phyloP scores from a whole-genome alignment of 2,888 invertebrate species.

The Eristalinus aeneus region DNA sequence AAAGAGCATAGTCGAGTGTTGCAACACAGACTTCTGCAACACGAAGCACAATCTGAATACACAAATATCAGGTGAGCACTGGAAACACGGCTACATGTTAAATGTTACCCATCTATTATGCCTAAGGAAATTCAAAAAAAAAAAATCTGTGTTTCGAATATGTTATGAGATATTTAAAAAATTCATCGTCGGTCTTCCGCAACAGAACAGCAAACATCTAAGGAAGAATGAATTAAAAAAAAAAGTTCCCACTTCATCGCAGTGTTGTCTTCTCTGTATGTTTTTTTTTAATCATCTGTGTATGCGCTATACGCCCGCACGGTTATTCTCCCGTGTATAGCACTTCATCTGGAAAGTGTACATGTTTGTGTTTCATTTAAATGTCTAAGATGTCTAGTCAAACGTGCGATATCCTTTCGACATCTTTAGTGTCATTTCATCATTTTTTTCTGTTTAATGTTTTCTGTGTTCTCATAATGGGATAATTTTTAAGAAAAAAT shows the following conservation, averaged over 20 bases:
- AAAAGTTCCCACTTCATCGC: constrained; percentile 23
- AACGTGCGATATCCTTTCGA: constrained; percentile 52
- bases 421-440: constrained; percentile 37
- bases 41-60: constrained; percentile 81
- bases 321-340: constrained; percentile 44
- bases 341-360: constrained; percentile 47
- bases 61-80: constrained; percentile 79
- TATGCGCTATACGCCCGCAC: constrained; percentile 31
- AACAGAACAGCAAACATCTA: constrained; percentile 26
- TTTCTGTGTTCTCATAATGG: constrained; percentile 44
- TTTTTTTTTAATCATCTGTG: constrained; percentile 50
- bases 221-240: constrained; percentile 31
- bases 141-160: constrained; percentile 16
- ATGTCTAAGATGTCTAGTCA: constrained; percentile 50
- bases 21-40: constrained; percentile 86
- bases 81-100: constrained; percentile 45
- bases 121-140: not conserved
- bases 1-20: constrained; percentile 82
- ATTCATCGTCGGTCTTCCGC: constrained; percentile 46
- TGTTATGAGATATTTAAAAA: constrained; percentile 42
- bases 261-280: constrained; percentile 50
- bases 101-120: constrained; percentile 48
- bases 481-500: constrained; percentile 30
- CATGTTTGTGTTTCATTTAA: constrained; percentile 64
- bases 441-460: constrained; percentile 30